Percentiles rank a stretch among this genome's conserved stretches.
Conservation (phyloP, 2,888 invertebrate genomes). For the Hydropsyche betteni region DNA sequence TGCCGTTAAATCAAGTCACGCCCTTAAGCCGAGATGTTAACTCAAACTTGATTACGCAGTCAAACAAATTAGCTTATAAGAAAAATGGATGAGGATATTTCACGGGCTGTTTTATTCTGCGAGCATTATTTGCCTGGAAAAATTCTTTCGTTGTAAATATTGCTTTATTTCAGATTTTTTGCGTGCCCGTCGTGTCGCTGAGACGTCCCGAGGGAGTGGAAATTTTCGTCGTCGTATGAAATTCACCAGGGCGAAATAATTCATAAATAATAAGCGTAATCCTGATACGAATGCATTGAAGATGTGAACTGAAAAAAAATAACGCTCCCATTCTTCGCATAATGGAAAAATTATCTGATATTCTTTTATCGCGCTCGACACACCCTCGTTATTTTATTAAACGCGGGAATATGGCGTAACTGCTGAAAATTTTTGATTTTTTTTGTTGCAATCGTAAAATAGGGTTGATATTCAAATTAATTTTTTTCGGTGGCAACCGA, state of each 20-base stretch:
- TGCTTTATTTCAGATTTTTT: neutral
- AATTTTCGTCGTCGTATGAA: no score
- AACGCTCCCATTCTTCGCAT: slow-evolving; percentile 12
- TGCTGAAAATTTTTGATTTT: no score
- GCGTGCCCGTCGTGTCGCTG: no score
- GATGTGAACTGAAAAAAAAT: slow-evolving; percentile 24
- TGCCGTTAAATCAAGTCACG: slow-evolving; percentile 22
- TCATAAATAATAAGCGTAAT: slow-evolving; percentile 24
- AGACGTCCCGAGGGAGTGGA: no score
- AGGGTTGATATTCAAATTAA: no score
- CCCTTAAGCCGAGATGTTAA: slow-evolving; percentile 28
- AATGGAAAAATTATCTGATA: slow-evolving; percentile 29
- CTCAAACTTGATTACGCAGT: slow-evolving; percentile 37
- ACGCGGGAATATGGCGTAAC: neutral
- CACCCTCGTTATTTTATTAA: slow-evolving; percentile 32
- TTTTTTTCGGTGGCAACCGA: no score
- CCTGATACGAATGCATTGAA: slow-evolving; percentile 1
- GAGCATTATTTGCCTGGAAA: no score
- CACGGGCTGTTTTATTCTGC: no score
- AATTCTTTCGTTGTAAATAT: neutral
- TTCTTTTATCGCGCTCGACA: slow-evolving; percentile 8
- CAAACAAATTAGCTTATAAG: slow-evolving; percentile 36
- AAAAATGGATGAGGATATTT: slow-evolving; percentile 35
- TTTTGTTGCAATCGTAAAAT: no score
- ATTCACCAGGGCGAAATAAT: slow-evolving; percentile 1